Conservation (phyloP, 2,888 invertebrate genomes). For the Melinopterus prodromus region DNA sequence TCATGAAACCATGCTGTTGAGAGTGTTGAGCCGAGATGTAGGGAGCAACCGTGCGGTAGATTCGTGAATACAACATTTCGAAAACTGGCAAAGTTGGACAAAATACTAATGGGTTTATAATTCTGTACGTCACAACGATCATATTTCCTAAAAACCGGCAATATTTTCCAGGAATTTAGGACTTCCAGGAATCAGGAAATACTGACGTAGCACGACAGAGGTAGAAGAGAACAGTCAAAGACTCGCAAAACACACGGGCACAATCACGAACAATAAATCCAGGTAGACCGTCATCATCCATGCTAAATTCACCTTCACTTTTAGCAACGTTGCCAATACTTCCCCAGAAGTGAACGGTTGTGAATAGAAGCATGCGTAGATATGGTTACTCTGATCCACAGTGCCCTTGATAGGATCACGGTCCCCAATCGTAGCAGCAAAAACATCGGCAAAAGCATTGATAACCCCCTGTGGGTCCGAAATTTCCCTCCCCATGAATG, state of each 20-base stretch:
- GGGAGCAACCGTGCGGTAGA: neutral
- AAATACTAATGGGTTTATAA: neutral
- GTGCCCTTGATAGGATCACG: neutral
- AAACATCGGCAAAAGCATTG: neutral
- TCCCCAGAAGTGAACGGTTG: neutral
- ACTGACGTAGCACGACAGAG: neutral
- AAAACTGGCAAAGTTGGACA: conserved; percentile 16
- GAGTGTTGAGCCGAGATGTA: neutral
- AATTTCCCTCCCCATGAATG: neutral
- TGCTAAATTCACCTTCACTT: neutral
- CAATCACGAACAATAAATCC: neutral
- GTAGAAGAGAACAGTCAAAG: neutral
- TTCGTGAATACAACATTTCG: conserved; percentile 5
- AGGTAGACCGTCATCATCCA: neutral
- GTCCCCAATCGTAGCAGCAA: neutral
- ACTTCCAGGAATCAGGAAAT: neutral
- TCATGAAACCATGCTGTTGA: conserved; percentile 6
- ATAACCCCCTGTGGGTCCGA: neutral
- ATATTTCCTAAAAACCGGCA: neutral
- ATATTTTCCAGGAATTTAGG: neutral
- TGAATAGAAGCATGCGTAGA: neutral
- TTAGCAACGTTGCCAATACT: neutral
- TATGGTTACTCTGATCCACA: neutral
- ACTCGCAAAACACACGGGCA: neutral
- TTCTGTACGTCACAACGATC: neutral